phyloP scores from a whole-genome alignment of 2,113 vertebrate species.

The Ornithorhynchus anatinus region DNA sequence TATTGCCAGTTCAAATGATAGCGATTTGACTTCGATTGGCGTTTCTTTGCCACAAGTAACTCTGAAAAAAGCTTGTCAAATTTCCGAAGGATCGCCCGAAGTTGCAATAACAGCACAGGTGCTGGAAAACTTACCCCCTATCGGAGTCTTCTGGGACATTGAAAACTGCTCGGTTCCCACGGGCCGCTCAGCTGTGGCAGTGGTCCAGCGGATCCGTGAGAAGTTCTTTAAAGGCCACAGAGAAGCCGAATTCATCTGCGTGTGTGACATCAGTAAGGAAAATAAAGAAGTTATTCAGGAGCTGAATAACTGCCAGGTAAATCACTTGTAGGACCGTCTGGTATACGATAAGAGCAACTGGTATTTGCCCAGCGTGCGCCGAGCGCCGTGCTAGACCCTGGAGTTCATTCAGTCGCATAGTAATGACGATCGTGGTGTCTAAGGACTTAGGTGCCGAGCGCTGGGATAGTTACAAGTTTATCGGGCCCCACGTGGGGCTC shows the following conservation, averaged over 20 bases:
- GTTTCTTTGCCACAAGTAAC: not conserved
- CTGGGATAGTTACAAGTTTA: too few species aligned
- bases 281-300: slow-evolving; percentile 98
- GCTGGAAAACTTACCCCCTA: slow-evolving; percentile 90
- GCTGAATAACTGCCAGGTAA: slow-evolving; percentile 98
- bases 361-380: too few species aligned
- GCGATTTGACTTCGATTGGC: not conserved
- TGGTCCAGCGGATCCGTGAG: slow-evolving; percentile 91
- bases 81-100: slow-evolving; percentile 82
- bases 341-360: too few species aligned
- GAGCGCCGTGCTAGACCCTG: too few species aligned
- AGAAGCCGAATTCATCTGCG: slow-evolving; percentile 98
- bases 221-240: slow-evolving; percentile 95
- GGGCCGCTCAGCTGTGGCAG: slow-evolving; percentile 88
- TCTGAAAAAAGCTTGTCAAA: slow-evolving; percentile 24
- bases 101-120: slow-evolving; percentile 69
- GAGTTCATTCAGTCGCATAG: too few species aligned
- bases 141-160: slow-evolving; percentile 99
- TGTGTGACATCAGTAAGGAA: slow-evolving; percentile 98
- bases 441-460: too few species aligned
- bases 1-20: not conserved
- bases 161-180: slow-evolving; percentile 96
- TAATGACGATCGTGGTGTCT: too few species aligned
- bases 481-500: too few species aligned
- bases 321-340: too few species aligned